These are phyloP conservation scores for Neoscelio sp. DNA, from an alignment of 2,888 invertebrate genomes.

Conservation along the genomic window DNA sequence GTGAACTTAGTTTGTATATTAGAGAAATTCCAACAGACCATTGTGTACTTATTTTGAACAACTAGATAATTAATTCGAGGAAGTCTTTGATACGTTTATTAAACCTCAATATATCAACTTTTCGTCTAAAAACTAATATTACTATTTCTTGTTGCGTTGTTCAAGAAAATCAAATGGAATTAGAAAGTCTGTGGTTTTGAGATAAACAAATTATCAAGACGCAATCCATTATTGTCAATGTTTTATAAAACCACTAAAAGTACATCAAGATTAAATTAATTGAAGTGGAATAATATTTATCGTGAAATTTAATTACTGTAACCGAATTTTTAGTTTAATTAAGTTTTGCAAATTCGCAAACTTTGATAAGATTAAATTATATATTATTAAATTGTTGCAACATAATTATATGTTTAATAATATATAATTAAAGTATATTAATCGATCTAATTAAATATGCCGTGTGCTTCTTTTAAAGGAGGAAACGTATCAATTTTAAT, in stretches of 20 bases:
- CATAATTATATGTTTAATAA: slow-evolving; percentile 6
- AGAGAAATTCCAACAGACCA: slow-evolving; percentile 54
- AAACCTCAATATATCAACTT: slow-evolving; percentile 10
- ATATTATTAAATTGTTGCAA: slow-evolving; percentile 28
- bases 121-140: background rate
- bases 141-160: background rate
- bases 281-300: slow-evolving; percentile 11
- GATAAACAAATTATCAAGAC: too few species aligned
- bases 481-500: too few species aligned
- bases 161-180: too few species aligned
- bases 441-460: too few species aligned
- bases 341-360: slow-evolving; percentile 21
- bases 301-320: slow-evolving; percentile 12
- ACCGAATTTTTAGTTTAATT: slow-evolving; percentile 20
- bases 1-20: slow-evolving; percentile 62
- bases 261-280: slow-evolving; percentile 25
- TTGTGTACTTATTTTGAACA: slow-evolving; percentile 52
- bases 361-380: slow-evolving; percentile 33
- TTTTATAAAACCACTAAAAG: background rate
- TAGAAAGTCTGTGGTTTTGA: too few species aligned
- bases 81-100: slow-evolving; percentile 31
- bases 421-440: slow-evolving; percentile 1
- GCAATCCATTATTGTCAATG: too few species aligned
- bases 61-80: slow-evolving; percentile 48
- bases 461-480: too few species aligned